A percentile compares a stretch with the other conserved stretches of the same genome.
phyloP scores from a whole-genome alignment of 1,140 invertebrate genomes.

The Heliconius congener region DNA sequence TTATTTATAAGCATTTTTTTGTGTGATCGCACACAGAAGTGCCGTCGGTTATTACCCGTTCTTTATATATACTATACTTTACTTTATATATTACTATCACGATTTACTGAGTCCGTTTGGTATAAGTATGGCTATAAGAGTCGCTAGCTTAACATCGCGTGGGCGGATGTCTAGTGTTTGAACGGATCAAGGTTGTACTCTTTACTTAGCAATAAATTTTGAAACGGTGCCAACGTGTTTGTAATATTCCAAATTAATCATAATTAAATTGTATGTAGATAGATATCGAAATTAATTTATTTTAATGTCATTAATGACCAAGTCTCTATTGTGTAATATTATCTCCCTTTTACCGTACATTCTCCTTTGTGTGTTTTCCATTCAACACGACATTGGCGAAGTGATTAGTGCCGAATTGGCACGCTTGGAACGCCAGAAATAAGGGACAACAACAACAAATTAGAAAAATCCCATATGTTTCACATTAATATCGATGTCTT shows the following conservation, averaged over 20 bases:
- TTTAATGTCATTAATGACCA: background rate
- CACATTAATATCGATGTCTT: background rate
- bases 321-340: too few species aligned
- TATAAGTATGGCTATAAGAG: background rate
- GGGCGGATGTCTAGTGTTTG: slow-evolving; percentile 14
- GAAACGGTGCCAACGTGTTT: background rate
- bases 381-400: too few species aligned
- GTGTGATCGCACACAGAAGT: background rate
- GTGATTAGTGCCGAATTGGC: too few species aligned
- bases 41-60: background rate
- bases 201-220: slow-evolving; percentile 20
- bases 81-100: background rate
- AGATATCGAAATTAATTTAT: background rate
- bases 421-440: too few species aligned
- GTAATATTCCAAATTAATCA: slow-evolving; percentile 2
- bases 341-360: too few species aligned
- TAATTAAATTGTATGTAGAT: background rate
- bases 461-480: background rate
- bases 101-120: background rate
- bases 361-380: too few species aligned
- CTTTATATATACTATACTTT: background rate
- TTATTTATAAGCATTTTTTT: slow-evolving; percentile 5
- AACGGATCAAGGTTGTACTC: slow-evolving; percentile 6
- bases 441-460: too few species aligned
- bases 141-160: background rate